These are phyloP conservation scores for Gallinago stenura DNA, from an alignment of 2,797 vertebrate genomes.

Conservation along the genomic window DNA sequence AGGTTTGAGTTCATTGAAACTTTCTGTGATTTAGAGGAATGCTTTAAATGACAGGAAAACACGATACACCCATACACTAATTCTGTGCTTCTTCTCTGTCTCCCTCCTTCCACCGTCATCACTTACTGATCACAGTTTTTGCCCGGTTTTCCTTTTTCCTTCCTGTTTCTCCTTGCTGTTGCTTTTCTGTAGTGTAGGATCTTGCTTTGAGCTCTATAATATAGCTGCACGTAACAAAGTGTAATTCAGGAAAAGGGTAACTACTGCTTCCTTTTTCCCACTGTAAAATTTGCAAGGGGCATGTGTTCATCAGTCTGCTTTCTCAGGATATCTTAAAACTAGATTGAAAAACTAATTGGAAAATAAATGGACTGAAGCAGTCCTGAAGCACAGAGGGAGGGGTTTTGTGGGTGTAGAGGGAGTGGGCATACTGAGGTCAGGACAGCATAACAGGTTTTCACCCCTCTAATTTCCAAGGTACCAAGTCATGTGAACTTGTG, in stretches of 20 bases:
- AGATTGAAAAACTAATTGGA: not conserved
- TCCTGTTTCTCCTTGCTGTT: not conserved
- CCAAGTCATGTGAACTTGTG: not conserved
- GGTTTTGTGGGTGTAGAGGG: not conserved
- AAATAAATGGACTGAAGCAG: not conserved
- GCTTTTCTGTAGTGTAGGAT: not conserved
- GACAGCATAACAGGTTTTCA: not conserved
- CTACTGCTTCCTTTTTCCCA: not conserved
- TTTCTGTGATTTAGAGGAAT: not conserved
- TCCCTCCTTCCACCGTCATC: not conserved
- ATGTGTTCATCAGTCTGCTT: not conserved
- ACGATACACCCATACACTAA: accelerated
- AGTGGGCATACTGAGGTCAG: not conserved
- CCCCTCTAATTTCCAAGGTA: not conserved
- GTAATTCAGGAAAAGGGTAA: not conserved
- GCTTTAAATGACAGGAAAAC: not conserved
- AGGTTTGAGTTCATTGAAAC: not conserved
- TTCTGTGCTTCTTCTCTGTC: not conserved
- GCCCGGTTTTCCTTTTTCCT: not conserved
- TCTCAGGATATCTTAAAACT: not conserved
- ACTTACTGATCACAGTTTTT: not conserved
- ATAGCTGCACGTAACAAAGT: not conserved
- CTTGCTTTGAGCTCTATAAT: not conserved
- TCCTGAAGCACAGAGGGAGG: not conserved
- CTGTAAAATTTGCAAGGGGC: not conserved